phyloP scores from a whole-genome alignment of 2,888 invertebrate genomes.

The Agriopis leucophaearia region DNA sequence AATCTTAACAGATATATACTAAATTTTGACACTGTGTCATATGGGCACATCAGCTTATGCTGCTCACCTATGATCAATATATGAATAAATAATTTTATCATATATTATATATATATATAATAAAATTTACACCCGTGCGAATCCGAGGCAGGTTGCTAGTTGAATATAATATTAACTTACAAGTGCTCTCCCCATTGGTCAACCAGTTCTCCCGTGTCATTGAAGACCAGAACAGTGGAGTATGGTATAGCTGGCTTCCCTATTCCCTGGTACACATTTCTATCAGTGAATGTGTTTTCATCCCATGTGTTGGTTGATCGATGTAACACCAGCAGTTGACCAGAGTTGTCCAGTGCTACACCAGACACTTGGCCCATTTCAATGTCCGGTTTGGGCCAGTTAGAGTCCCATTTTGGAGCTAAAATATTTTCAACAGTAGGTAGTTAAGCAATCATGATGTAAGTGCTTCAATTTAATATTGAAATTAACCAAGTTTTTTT shows the following conservation, averaged over 20 bases:
- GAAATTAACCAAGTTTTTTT: too few relatives aligned
- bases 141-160: too few relatives aligned
- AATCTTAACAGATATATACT: too few relatives aligned
- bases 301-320: constrained; percentile 90
- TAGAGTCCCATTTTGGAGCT: constrained; percentile 84
- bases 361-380: constrained; percentile 92
- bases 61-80: too few relatives aligned
- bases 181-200: constrained; percentile 90
- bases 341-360: constrained; percentile 91
- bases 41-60: too few relatives aligned
- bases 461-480: too few relatives aligned
- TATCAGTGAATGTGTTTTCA: constrained; percentile 83
- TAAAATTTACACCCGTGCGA: too few relatives aligned
- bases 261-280: constrained; percentile 85
- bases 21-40: too few relatives aligned
- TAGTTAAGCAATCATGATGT: neutral
- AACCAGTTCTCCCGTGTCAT: constrained; percentile 87
- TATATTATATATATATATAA: too few relatives aligned
- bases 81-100: too few relatives aligned
- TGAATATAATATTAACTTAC: constrained; percentile 76
- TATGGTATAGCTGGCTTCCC: constrained; percentile 87
- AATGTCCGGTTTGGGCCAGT: constrained; percentile 85
- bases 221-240: constrained; percentile 88
- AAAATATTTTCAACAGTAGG: constrained; percentile 24
- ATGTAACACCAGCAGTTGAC: constrained; percentile 93